Conservation (phyloP, 2,797 vertebrate species). For the Mycteria americana region DNA sequence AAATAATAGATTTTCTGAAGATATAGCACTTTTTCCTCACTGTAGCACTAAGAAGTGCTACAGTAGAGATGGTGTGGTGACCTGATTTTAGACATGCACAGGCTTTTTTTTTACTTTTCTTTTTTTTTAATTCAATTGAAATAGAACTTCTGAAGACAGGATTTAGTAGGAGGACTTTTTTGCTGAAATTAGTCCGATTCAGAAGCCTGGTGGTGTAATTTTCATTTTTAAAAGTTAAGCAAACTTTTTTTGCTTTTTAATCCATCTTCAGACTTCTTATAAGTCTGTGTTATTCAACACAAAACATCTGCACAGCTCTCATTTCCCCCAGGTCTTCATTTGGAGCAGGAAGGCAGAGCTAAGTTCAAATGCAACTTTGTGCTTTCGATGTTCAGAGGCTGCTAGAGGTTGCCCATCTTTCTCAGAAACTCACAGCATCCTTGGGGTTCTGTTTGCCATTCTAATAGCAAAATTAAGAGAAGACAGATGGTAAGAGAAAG, state of each 20-base stretch:
- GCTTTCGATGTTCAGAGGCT: background rate
- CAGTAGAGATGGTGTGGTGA: background rate
- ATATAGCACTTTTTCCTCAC: background rate
- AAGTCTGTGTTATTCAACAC: background rate
- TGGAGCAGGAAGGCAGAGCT: background rate
- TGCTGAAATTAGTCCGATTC: background rate
- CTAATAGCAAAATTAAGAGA: slow-evolving; percentile 44
- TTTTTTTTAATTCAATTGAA: background rate
- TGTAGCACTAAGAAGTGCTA: background rate
- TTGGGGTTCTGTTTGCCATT: slow-evolving; percentile 29
- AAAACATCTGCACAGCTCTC: background rate
- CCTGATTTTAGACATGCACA: background rate
- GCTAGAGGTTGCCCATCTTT: background rate
- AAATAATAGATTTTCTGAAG: slow-evolving; percentile 2
- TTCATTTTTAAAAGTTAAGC: background rate
- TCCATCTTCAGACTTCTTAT: background rate
- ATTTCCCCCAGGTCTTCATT: background rate
- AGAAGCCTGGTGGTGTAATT: background rate
- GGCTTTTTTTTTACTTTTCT: background rate
- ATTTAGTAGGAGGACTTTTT: background rate
- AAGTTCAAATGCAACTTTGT: slow-evolving; percentile 6
- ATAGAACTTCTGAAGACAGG: background rate
- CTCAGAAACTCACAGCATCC: background rate
- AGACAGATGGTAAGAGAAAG: slow-evolving; percentile 45
- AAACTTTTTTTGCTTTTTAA: background rate